Conservation (phyloP, 2,797 vertebrate genomes). For the Peromyscus melanophrys region DNA sequence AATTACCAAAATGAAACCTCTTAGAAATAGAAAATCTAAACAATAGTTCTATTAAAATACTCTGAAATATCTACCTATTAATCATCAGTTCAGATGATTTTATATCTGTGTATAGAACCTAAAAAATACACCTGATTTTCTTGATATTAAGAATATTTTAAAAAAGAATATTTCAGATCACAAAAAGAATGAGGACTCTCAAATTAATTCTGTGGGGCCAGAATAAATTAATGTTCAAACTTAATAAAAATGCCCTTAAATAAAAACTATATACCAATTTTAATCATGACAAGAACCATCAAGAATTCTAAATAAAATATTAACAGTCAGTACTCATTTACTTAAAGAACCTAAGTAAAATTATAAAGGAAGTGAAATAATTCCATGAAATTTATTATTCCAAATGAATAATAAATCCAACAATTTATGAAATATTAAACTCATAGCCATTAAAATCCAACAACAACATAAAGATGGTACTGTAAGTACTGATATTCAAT, state of each 20-base stretch:
- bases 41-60: constrained; percentile 54
- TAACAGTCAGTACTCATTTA: constrained; percentile 16
- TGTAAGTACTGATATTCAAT: constrained; percentile 6
- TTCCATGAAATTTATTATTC: constrained; percentile 8
- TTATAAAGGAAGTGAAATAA: constrained; percentile 24
- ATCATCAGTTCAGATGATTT: constrained; percentile 6
- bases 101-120: constrained; percentile 17
- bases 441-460: constrained; percentile 27
- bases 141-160: constrained; percentile 64
- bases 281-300: background rate
- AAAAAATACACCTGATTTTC: constrained; percentile 43
- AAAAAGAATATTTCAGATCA: constrained; percentile 52
- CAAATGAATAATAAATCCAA: constrained; percentile 43
- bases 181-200: background rate
- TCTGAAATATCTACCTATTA: constrained; percentile 62
- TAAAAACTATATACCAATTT: constrained; percentile 31
- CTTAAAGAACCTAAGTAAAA: constrained; percentile 17
- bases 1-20: constrained; percentile 27
- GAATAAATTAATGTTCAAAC: constrained; percentile 17
- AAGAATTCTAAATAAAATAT: constrained; percentile 44
- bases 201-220: constrained; percentile 34
- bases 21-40: constrained; percentile 12
- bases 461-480: background rate
- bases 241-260: constrained; percentile 1
- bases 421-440: constrained; percentile 47